phyloP scores from a whole-genome alignment of 2,888 invertebrate species.

The Ochropleura plecta region DNA sequence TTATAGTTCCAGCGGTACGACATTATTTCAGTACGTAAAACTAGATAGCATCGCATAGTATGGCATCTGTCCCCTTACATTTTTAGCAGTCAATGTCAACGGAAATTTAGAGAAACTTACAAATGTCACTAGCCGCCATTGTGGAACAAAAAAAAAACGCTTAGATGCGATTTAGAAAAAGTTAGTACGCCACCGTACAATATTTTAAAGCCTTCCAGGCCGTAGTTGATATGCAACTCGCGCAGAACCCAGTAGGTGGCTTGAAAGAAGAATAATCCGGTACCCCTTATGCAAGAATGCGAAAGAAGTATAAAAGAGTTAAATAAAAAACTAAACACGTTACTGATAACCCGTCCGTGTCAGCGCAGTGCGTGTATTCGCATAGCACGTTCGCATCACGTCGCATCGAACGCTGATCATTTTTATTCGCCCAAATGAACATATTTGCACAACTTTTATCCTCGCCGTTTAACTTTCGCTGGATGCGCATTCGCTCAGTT shows the following conservation, averaged over 20 bases:
- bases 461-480: conserved; percentile 82
- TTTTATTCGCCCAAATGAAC: conserved; percentile 82
- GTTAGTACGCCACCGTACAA: neutral
- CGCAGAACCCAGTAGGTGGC: neutral
- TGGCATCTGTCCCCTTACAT: neutral
- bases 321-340: conserved; percentile 32
- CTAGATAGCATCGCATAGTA: neutral
- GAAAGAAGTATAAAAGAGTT: conserved; percentile 17
- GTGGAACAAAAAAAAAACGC: neutral
- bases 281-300: conserved; percentile 13
- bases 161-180: neutral
- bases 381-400: conserved; percentile 63
- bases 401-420: conserved; percentile 73
- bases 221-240: neutral
- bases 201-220: neutral
- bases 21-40: neutral
- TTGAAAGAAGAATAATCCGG: conserved; percentile 13
- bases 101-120: neutral
- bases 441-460: conserved; percentile 83
- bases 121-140: neutral
- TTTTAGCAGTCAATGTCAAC: neutral
- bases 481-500: conserved; percentile 75
- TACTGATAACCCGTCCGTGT: conserved; percentile 35
- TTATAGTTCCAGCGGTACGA: neutral
- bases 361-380: conserved; percentile 55